Conservation (phyloP, 2,797 vertebrate genomes). For the Myotis pilosus region DNA sequence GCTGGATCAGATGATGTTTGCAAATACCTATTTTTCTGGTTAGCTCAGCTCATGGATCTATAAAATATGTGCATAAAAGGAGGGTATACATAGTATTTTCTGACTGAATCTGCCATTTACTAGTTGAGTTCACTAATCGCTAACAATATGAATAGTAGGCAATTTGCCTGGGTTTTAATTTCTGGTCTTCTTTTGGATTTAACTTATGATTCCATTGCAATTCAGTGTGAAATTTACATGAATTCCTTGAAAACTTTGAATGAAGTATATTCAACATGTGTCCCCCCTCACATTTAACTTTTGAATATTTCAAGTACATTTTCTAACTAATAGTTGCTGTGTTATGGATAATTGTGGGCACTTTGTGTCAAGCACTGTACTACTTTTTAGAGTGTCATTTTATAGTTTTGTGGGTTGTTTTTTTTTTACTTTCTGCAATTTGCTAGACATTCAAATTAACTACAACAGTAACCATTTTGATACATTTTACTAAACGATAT, state of each 20-base stretch:
- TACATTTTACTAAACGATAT: background rate
- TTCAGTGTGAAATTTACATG: background rate
- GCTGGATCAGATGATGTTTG: background rate
- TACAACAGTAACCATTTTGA: background rate
- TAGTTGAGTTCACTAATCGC: background rate
- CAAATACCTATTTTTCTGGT: background rate
- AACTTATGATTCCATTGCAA: background rate
- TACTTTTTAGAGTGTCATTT: background rate
- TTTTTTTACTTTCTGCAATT: background rate
- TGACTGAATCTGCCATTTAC: background rate
- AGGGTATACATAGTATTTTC: background rate
- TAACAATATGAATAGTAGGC: background rate
- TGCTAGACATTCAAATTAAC: background rate
- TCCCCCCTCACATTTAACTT: background rate
- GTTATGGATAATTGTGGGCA: background rate
- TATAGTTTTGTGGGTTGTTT: background rate
- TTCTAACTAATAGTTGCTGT: background rate
- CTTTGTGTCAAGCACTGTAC: background rate
- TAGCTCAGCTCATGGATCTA: background rate
- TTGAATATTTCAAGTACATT: background rate
- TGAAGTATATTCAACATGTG: background rate
- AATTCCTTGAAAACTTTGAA: background rate
- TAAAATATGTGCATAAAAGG: background rate
- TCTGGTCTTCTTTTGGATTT: background rate
- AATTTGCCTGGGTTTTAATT: background rate